Base-by-base conservation (phyloP, 2,888 invertebrate species). In the Bursaphelenchus okinawaensis region DNA sequence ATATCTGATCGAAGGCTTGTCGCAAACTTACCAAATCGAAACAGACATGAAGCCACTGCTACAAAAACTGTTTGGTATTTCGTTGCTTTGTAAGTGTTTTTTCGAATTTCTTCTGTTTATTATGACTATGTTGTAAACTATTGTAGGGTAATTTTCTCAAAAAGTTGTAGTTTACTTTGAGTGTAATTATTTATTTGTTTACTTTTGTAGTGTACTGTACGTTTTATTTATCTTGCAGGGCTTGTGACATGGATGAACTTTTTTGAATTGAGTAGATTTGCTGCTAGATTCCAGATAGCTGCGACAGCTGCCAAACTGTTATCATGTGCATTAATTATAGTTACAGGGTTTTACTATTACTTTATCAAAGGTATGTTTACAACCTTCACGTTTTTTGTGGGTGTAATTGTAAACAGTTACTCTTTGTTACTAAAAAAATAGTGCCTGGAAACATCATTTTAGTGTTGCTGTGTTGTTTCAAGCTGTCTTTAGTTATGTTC, bases 181-280 rank as follows among this genome's bases (percentile, higher is more conserved):
- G n/a, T n/a, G n/a, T n/a, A n/a, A n/a, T n/a, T n/a, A n/a, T n/a
- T n/a, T n/a, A n/a, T n/a, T n/a, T n/a, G n/a, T n/a, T n/a, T n/a
- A n/a, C n/a, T n/a, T n/a, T n/a, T n/a, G n/a, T n/a, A n/a, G n/a
- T n/a, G n/a, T n/a, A n/a, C n/a, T n/a, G n/a, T n/a, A 1, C 62
- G 1, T 0, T 0, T 60, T 8, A 58, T 23, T 60, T 63, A 28
- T 63, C 55, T 27, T 66, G 26, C 55, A 80, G 80, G 71, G 72
- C 70, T 81, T 16, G 76, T 80, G 57, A 80, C 79, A 12, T 80
- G 80, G 80, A 80, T 80, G 79, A 80, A 80, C 71, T 80, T 80
- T 69, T 80, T 80, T 71, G 76, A 73, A 54, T 62, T 80, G 52
- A 74, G 70, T 69, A 79, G 76, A 55, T 80, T 80, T 66, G 80